These are phyloP conservation scores for Typhlichthys subterraneus DNA, from an alignment of 2,797 vertebrate genomes.

Conservation along the genomic window DNA sequence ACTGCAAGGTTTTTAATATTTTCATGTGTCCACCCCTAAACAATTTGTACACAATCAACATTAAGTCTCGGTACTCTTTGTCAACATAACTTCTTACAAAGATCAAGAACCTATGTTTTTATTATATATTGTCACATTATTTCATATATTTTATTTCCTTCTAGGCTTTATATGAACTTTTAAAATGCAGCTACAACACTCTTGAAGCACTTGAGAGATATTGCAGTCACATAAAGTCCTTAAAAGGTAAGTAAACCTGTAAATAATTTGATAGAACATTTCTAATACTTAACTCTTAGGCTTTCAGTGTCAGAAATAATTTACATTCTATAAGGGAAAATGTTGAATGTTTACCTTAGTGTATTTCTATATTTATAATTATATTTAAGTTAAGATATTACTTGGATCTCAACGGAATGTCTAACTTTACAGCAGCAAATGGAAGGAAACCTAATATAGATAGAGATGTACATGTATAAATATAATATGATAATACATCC, in stretches of 20 bases:
- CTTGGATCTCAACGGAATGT: too few species aligned
- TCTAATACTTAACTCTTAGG: neutral
- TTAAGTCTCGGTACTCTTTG: too few species aligned
- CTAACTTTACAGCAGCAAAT: too few species aligned
- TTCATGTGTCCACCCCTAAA: too few species aligned
- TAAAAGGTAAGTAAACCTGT: slow-evolving; percentile 82
- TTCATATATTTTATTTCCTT: slow-evolving; percentile 8
- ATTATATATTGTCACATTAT: slow-evolving; percentile 6
- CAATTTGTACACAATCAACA: too few species aligned
- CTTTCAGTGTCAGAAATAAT: neutral
- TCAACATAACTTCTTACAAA: neutral
- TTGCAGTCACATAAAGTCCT: slow-evolving; percentile 83
- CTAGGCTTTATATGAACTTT: slow-evolving; percentile 91
- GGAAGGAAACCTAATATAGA: too few species aligned
- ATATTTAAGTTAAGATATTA: too few species aligned
- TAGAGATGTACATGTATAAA: too few species aligned
- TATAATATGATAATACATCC: too few species aligned
- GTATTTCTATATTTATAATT: neutral
- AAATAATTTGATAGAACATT: neutral
- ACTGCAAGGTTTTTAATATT: too few species aligned
- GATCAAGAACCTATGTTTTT: neutral
- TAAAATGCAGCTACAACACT: slow-evolving; percentile 89
- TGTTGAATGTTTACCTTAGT: neutral
- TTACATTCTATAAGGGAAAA: neutral
- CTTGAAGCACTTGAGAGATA: slow-evolving; percentile 89